Base-by-base conservation (phyloP, 2,113 vertebrate species). In the Acanthisitta chloris region DNA sequence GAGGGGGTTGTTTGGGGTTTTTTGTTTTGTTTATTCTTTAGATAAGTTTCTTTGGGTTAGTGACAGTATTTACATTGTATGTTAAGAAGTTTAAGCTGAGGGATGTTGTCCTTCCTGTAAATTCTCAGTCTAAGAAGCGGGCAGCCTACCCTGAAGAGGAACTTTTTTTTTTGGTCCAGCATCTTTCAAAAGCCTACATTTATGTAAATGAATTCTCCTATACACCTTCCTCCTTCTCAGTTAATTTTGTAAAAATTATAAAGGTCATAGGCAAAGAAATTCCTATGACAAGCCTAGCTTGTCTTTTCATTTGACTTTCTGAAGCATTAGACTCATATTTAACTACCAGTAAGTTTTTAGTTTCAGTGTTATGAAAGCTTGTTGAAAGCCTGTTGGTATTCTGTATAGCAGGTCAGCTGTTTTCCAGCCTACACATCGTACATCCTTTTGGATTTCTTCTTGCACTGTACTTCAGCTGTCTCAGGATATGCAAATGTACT, bases 361-460 rank as follows among this genome's bases (percentile, higher is more conserved):
- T 54, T 66, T 69, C 36, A 70, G 57, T 59, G 33, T 85, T 69
- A 72, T 94, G 92, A 94, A 97, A 94, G 88, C 94, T 81, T 80
- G 91, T 95, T 96, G 93, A 96, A 96, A 94, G 94, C 91, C 86
- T 66, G 79, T 90, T 94, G 92, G 70, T 96, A 78, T 86, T 92
- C 94, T 91, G 88, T 86, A 52, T 92, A 94, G 95, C 95, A 88
- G 91, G 95, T 95, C 92, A 94, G 88, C 94, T 94, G 61, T 87
- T 81, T 90, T 59, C 87, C 82, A 78, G 84, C 85, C 88, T 77
- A 95, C 95, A 76, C 83, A 94, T 85, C 28, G 33, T 93, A 59
- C 87, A 83, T 92, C 83, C 65, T 91, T 88, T 95, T 66, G 61
- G 57, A 25, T 88, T 85, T 92, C 62, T 92, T 70, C 49, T 71